Conservation (phyloP, 2,888 invertebrate genomes). For the Drosophila silvestris region DNA sequence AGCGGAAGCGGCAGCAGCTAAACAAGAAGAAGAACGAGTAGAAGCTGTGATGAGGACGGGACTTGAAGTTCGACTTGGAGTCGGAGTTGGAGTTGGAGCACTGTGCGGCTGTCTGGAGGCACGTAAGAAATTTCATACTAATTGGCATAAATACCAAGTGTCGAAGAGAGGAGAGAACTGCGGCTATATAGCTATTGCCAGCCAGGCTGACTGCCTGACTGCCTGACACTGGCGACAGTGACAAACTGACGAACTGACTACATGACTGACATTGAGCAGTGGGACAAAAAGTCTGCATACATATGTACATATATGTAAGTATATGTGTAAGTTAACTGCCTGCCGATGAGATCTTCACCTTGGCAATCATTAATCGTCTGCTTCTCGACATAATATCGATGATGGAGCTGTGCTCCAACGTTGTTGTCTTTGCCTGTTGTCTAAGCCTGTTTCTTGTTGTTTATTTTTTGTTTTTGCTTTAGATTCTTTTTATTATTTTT, state of each 20-base stretch:
- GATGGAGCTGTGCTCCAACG: conserved; percentile 69
- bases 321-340: conserved; percentile 42
- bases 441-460: conserved; percentile 58
- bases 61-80: conserved; percentile 36
- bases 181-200: conserved; percentile 25
- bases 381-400: conserved; percentile 83
- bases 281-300: conserved; percentile 43
- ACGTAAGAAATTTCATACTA: conserved; percentile 85
- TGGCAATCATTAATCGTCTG: conserved; percentile 84
- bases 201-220: conserved; percentile 1
- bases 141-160: conserved; percentile 85
- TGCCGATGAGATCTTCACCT: conserved; percentile 83
- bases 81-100: conserved; percentile 29
- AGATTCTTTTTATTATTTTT: conserved; percentile 32
- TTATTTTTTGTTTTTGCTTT: conserved; percentile 39
- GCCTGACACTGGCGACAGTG: conserved; percentile 60
- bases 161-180: conserved; percentile 66
- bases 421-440: conserved; percentile 37
- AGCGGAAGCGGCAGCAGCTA: conserved; percentile 78
- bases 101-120: conserved; percentile 64
- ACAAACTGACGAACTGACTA: conserved; percentile 66
- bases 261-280: conserved; percentile 72
- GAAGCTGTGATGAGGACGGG: conserved; percentile 45
- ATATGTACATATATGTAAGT: conserved; percentile 9
- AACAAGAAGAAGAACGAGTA: conserved; percentile 19